Percentiles rank a stretch among this genome's conserved stretches.
Evolutionary conservation across 1,140 invertebrate species (phyloP).

Genomic region (Lamellibrachia luymesi): DNA sequence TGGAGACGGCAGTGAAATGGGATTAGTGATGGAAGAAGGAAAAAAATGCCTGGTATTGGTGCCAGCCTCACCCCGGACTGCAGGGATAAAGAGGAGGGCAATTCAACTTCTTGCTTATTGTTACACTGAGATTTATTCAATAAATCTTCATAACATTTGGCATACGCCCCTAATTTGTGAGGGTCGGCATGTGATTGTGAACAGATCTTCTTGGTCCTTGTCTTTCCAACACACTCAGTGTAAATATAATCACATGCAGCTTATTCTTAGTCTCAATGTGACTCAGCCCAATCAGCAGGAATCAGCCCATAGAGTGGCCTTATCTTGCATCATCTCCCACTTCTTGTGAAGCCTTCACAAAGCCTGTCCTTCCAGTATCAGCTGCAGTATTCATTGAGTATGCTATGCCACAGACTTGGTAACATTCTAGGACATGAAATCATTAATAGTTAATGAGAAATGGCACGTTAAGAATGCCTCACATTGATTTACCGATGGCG

Average conservation of each 20-base stretch:
- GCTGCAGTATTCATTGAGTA: conserved; percentile 1
- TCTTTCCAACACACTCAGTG: not conserved
- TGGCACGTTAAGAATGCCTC: not conserved
- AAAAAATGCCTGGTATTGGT: too few species aligned
- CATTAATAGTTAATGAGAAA: not conserved
- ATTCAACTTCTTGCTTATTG: too few species aligned
- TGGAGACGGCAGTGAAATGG: too few species aligned
- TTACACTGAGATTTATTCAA: too few species aligned
- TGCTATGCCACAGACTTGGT: not conserved
- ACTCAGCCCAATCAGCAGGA: not conserved
- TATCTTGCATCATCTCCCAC: not conserved
- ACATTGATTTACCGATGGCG: not conserved
- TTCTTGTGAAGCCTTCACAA: not conserved
- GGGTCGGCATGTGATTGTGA: too few species aligned
- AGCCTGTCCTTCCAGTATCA: not conserved
- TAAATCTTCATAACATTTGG: too few species aligned
- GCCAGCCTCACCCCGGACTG: too few species aligned
- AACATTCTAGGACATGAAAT: not conserved
- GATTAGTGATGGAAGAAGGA: too few species aligned
- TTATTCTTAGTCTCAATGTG: not conserved
- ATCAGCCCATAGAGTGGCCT: not conserved
- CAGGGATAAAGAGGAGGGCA: too few species aligned
- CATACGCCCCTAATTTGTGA: too few species aligned
- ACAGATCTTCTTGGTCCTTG: not conserved
- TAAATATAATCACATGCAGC: not conserved